Conservation (phyloP, 2,797 vertebrate genomes). For the Danionella dracula region DNA sequence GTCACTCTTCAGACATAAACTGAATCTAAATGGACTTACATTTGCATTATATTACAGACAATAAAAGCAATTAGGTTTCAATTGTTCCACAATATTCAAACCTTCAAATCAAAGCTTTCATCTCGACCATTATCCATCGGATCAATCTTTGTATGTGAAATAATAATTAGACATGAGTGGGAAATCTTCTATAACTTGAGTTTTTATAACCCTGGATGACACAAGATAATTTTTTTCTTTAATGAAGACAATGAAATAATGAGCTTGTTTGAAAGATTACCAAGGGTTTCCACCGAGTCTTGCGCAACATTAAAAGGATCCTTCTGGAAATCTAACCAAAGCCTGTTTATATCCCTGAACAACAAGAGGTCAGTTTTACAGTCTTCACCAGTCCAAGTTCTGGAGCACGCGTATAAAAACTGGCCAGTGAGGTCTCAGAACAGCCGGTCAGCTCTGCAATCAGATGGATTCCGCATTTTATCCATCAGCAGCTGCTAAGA, state of each 20-base stretch:
- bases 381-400: slow-evolving; percentile 19
- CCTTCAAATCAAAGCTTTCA: slow-evolving; percentile 28
- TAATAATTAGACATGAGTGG: slow-evolving; percentile 40
- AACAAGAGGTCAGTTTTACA: slow-evolving; percentile 5
- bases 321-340: slow-evolving; percentile 25
- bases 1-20: slow-evolving; percentile 79
- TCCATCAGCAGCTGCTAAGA: slow-evolving; percentile 15
- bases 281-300: background rate
- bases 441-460: background rate
- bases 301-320: slow-evolving; percentile 25
- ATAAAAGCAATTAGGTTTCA: slow-evolving; percentile 46
- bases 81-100: slow-evolving; percentile 34
- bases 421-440: slow-evolving; percentile 1
- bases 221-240: background rate
- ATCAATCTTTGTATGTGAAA: slow-evolving; percentile 28
- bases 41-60: slow-evolving; percentile 78
- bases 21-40: slow-evolving; percentile 80
- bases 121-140: slow-evolving; percentile 29
- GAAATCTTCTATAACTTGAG: too few species aligned
- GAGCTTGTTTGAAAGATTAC: slow-evolving; percentile 15
- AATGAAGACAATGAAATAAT: background rate
- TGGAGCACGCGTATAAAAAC: slow-evolving; percentile 10
- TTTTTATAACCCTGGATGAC: slow-evolving; percentile 1
- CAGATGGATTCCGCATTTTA: slow-evolving; percentile 4
- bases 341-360: slow-evolving; percentile 30